These are phyloP conservation scores for Miniopterus natalensis DNA, from an alignment of 2,113 vertebrate species.

Conservation along the genomic window DNA sequence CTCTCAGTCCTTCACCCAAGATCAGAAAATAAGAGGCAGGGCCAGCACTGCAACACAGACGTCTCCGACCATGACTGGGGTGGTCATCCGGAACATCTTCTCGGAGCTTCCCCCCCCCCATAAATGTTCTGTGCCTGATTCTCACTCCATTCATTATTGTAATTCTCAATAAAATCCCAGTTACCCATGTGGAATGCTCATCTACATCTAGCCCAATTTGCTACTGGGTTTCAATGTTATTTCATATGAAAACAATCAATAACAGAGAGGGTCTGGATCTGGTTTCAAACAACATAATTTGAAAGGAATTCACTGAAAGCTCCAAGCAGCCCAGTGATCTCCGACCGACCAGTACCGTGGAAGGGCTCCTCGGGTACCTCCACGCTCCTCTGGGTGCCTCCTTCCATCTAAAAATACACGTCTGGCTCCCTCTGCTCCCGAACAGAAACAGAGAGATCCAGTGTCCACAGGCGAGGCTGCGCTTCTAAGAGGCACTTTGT, in stretches of 20 bases:
- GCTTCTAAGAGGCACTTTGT: slow-evolving; percentile 61
- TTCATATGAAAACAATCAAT: slow-evolving; percentile 59
- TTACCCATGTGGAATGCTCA: not conserved
- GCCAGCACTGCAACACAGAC: rapidly evolving
- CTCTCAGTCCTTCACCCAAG: not conserved
- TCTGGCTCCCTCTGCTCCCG: not conserved
- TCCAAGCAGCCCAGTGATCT: not conserved
- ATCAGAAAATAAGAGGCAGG: not conserved
- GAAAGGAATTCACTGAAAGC: slow-evolving; percentile 53
- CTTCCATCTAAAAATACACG: not conserved
- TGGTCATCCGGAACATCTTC: rapidly evolving
- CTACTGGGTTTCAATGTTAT: slow-evolving; percentile 52
- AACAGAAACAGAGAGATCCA: not conserved
- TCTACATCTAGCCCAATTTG: not conserved
- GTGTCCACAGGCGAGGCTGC: not conserved
- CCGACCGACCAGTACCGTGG: rapidly evolving
- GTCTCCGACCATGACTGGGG: rapidly evolving
- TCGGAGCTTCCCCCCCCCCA: not conserved
- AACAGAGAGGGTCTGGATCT: not conserved
- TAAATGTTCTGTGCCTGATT: not conserved
- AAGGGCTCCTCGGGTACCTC: not conserved
- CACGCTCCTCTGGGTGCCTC: not conserved
- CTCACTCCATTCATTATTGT: too few relatives aligned
- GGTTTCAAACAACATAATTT: slow-evolving; percentile 55
- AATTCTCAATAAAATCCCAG: too few relatives aligned